A percentile compares a stretch with the other conserved stretches of the same genome.
Conservation (phyloP, 2,888 invertebrate species). For the Scaptomyza parva region DNA sequence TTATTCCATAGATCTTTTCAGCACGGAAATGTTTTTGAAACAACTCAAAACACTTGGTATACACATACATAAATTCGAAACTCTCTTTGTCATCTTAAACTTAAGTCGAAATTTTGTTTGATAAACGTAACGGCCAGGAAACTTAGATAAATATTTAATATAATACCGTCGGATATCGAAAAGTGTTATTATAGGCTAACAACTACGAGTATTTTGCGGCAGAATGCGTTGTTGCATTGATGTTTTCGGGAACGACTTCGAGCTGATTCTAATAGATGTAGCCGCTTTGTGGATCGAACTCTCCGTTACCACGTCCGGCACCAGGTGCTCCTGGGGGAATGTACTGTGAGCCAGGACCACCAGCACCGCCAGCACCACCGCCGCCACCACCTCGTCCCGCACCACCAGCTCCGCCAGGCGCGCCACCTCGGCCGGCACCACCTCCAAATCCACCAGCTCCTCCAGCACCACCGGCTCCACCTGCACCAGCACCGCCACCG, state of each 20-base stretch:
- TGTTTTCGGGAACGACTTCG: conserved; percentile 2
- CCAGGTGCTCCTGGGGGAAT: conserved; percentile 65
- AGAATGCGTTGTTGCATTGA: conserved; percentile 63
- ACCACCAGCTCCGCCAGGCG: conserved; percentile 33
- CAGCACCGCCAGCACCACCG: conserved; percentile 32
- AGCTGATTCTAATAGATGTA: conserved; percentile 84
- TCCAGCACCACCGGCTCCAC: conserved; percentile 31
- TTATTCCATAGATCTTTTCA: conserved; percentile 21
- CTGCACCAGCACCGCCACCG: conserved; percentile 45
- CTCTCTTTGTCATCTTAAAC: conserved; percentile 28
- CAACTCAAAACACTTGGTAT: conserved; percentile 31
- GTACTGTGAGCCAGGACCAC: conserved; percentile 70
- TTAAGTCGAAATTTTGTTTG: conserved; percentile 33
- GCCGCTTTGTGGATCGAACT: conserved; percentile 85
- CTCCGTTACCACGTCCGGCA: conserved; percentile 83
- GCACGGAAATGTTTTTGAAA: conserved; percentile 4
- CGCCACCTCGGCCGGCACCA: conserved; percentile 11
- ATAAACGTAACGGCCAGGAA: conserved; percentile 7
- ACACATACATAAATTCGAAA: conserved; percentile 11
- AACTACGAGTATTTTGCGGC: conserved; percentile 73
- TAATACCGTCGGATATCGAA: conserved; percentile 17
- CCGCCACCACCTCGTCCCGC: conserved; percentile 37
- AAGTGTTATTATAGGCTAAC: conserved; percentile 12
- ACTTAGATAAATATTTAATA: conserved; percentile 39
- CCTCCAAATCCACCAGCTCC: conserved; percentile 14